Percentiles rank a stretch among this genome's conserved stretches.
phyloP scores from a whole-genome alignment of 2,797 vertebrate genomes.

The Micropoecilia bifurca region DNA sequence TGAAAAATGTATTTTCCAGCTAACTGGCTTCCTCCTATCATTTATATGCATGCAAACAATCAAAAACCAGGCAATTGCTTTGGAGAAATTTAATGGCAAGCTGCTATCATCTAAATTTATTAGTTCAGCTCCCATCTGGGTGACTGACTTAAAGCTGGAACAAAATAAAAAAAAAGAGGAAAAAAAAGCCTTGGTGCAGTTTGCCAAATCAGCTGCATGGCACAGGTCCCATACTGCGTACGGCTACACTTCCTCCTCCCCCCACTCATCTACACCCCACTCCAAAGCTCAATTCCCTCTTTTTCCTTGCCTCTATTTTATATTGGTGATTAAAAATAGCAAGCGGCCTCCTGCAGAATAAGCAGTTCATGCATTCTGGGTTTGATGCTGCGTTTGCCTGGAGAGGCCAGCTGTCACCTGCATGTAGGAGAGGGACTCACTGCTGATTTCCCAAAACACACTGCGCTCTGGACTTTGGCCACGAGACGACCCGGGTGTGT shows the following conservation, averaged over 20 bases:
- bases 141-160: conserved; percentile 60
- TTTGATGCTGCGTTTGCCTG: conserved; percentile 74
- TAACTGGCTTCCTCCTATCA: conserved; percentile 18
- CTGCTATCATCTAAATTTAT: conserved; percentile 59
- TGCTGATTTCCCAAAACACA: conserved; percentile 43
- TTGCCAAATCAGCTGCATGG: conserved; percentile 78
- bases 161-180: conserved; percentile 8
- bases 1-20: conserved; percentile 2
- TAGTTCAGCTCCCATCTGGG: conserved; percentile 72
- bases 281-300: conserved; percentile 33
- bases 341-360: conserved; percentile 79
- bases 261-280: background rate
- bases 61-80: conserved; percentile 28
- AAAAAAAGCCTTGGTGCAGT: conserved; percentile 27
- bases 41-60: conserved; percentile 34
- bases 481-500: conserved; percentile 27
- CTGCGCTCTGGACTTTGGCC: conserved; percentile 49
- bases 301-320: conserved; percentile 63
- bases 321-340: conserved; percentile 81
- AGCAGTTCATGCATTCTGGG: conserved; percentile 79
- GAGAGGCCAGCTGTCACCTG: conserved; percentile 82
- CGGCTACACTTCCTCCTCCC: conserved; percentile 12
- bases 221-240: conserved; percentile 52
- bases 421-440: conserved; percentile 50
- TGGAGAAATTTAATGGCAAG: conserved; percentile 37